These are phyloP conservation scores for Lasiurus borealis DNA, from an alignment of 2,113 vertebrate species.

Conservation along the genomic window DNA sequence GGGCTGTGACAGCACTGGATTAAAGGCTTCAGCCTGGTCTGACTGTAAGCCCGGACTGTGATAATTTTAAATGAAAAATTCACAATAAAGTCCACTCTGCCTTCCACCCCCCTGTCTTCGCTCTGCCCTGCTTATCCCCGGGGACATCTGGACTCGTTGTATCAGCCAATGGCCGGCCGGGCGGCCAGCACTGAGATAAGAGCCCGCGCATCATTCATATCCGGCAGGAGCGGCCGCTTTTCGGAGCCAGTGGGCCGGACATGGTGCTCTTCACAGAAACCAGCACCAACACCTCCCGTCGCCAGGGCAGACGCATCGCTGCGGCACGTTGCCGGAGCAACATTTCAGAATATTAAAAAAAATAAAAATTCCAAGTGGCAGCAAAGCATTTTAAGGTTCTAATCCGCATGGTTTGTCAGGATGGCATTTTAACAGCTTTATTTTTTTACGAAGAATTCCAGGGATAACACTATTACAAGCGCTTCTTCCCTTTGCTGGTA, in stretches of 20 bases:
- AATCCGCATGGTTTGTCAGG: slow-evolving; percentile 23
- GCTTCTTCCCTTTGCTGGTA: background rate
- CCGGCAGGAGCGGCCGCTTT: background rate
- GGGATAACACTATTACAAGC: background rate
- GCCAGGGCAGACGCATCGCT: slow-evolving; percentile 55
- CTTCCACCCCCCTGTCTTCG: background rate
- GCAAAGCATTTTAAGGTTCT: slow-evolving; percentile 44
- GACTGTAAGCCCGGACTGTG: no score
- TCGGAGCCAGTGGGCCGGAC: background rate
- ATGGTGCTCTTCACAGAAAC: slow-evolving; percentile 1
- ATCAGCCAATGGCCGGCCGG: slow-evolving; percentile 29
- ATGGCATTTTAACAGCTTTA: slow-evolving; percentile 54
- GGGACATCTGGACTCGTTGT: slow-evolving; percentile 49
- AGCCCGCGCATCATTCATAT: slow-evolving; percentile 32
- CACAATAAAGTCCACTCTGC: background rate
- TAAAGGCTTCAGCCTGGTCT: background rate
- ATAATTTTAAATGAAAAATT: slow-evolving; percentile 43
- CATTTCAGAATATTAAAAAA: slow-evolving; percentile 67
- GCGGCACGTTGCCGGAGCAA: slow-evolving; percentile 65
- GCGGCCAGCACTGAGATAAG: background rate
- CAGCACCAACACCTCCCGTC: slow-evolving; percentile 46
- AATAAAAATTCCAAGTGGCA: slow-evolving; percentile 54
- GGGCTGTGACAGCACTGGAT: rapidly evolving
- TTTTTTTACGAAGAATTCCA: slow-evolving; percentile 51
- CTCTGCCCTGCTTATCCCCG: slow-evolving; percentile 28